phyloP scores from a whole-genome alignment of 2,797 vertebrate genomes.

The Paguma larvata region DNA sequence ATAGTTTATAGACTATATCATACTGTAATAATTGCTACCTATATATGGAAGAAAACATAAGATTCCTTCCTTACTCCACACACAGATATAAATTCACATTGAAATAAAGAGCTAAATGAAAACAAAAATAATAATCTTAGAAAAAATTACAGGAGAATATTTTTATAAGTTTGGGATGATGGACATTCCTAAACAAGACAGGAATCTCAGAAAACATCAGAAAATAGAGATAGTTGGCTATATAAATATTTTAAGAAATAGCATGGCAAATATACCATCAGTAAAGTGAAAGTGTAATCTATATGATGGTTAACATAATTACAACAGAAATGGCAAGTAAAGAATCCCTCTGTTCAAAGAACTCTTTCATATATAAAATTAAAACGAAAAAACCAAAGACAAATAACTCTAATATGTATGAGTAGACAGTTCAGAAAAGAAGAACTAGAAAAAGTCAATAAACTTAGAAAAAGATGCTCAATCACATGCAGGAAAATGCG shows the following conservation, averaged over 20 bases:
- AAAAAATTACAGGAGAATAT: neutral
- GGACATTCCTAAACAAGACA: neutral
- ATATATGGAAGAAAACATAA: neutral
- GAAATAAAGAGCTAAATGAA: slow-evolving; percentile 20
- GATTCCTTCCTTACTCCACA: neutral
- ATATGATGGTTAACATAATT: slow-evolving; percentile 16
- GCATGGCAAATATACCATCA: neutral
- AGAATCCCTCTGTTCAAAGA: neutral
- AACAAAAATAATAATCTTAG: neutral
- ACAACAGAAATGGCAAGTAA: neutral
- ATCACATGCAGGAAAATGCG: neutral
- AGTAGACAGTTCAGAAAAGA: slow-evolving; percentile 8
- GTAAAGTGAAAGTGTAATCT: neutral
- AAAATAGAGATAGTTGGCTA: neutral
- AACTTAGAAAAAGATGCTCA: neutral
- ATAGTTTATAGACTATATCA: neutral
- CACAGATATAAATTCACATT: neutral
- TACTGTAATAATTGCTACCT: neutral
- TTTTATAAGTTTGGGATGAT: neutral
- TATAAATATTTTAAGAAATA: neutral
- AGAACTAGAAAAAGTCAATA: neutral
- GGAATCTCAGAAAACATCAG: neutral
- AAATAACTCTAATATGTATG: neutral
- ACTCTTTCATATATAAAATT: neutral
- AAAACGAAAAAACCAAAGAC: neutral